Percentiles rank a stretch among this genome's conserved stretches.
Evolutionary conservation across 2,797 vertebrate genomes (phyloP).

Genomic region (Balearica regulorum): DNA sequence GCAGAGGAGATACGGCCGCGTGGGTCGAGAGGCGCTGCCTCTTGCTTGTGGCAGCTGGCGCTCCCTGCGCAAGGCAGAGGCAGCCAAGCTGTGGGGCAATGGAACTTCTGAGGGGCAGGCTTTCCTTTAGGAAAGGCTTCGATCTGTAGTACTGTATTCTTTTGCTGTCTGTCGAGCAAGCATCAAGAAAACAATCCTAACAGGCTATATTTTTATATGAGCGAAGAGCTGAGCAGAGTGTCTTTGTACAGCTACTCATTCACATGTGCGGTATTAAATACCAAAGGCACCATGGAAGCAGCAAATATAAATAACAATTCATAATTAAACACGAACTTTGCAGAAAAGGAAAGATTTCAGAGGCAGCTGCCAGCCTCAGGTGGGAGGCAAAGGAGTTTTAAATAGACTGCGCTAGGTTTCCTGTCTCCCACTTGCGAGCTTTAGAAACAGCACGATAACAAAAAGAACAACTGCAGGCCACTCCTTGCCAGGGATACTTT

Average conservation of each 20-base stretch:
- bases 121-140: background rate
- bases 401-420: background rate
- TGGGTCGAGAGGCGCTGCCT: background rate
- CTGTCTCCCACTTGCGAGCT: conserved; percentile 6
- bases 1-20: background rate
- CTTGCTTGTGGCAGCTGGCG: background rate
- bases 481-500: conserved; percentile 7
- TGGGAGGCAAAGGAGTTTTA: conserved; percentile 33
- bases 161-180: background rate
- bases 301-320: conserved; percentile 38
- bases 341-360: conserved; percentile 27
- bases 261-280: background rate
- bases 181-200: background rate
- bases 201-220: background rate
- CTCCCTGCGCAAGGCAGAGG: background rate
- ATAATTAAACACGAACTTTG: background rate
- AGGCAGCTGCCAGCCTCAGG: conserved; percentile 33
- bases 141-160: background rate
- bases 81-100: background rate
- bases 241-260: background rate
- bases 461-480: conserved; percentile 4
- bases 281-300: background rate
- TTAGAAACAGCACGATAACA: background rate
- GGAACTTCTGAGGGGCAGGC: background rate
- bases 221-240: background rate